Conservation (phyloP, 2,888 invertebrate species). For the Dromius quadrimaculatus region DNA sequence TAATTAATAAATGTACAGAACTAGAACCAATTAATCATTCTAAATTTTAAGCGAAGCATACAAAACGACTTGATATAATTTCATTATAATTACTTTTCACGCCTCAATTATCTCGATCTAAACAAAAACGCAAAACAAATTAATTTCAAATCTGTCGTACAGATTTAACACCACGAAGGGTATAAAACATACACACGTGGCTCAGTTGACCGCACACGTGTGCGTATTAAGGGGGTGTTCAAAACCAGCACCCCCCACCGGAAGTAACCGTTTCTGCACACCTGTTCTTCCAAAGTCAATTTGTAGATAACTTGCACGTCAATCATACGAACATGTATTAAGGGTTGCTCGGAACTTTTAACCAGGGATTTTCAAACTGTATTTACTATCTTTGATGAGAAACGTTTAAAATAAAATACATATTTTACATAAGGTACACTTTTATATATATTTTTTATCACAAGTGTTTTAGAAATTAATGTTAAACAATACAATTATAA, state of each 20-base stretch:
- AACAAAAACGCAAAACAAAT: not conserved
- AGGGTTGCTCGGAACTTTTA: constrained; percentile 15
- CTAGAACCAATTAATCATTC: not conserved
- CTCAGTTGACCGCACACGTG: constrained; percentile 31
- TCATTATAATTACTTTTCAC: constrained; percentile 3
- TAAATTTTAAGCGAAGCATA: not conserved
- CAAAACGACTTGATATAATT: not conserved
- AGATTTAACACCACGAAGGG: constrained; percentile 4
- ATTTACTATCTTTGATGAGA: too few species aligned
- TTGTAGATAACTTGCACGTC: constrained; percentile 44
- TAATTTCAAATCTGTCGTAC: not conserved
- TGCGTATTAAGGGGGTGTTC: constrained; percentile 15
- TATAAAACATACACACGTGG: constrained; percentile 15
- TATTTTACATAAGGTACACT: too few species aligned
- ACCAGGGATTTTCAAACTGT: not conserved
- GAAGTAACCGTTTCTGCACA: constrained; percentile 35
- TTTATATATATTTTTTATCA: too few species aligned
- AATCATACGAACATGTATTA: constrained; percentile 36
- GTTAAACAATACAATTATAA: too few species aligned
- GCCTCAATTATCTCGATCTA: not conserved
- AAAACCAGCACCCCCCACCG: constrained; percentile 10
- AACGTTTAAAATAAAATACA: too few species aligned
- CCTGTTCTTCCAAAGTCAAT: constrained; percentile 48
- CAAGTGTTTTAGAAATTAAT: too few species aligned
- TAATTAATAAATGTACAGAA: too few species aligned